phyloP scores from a whole-genome alignment of 2,888 invertebrate genomes.

The Mythimna impura region DNA sequence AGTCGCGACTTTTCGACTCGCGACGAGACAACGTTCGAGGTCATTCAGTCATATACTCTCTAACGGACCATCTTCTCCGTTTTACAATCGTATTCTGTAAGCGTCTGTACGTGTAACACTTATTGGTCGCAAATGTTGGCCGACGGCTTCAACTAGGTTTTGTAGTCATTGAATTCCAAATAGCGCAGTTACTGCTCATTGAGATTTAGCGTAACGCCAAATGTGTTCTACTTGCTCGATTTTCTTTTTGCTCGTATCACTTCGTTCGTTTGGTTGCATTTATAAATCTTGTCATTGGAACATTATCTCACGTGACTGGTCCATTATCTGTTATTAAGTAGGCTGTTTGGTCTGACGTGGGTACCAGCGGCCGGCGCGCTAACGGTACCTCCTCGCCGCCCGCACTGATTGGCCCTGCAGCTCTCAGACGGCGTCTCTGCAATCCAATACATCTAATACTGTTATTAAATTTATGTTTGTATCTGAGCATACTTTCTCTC shows the following conservation, averaged over 20 bases:
- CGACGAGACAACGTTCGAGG: conserved; percentile 74
- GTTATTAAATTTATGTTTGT: conserved; percentile 87
- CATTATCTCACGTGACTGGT: conserved; percentile 77
- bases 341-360: conserved; percentile 80
- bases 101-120: conserved; percentile 78
- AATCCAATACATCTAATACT: conserved; percentile 88
- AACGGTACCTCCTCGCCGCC: conserved; percentile 81
- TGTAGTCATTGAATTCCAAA: conserved; percentile 69
- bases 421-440: conserved; percentile 83
- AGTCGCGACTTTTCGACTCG: conserved; percentile 1
- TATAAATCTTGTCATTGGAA: conserved; percentile 64
- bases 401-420: conserved; percentile 83
- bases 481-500: conserved; percentile 85
- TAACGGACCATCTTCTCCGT: conserved; percentile 84
- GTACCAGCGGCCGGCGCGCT: conserved; percentile 74
- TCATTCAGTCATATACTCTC: conserved; percentile 76
- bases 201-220: conserved; percentile 64
- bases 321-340: conserved; percentile 82
- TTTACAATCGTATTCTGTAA: conserved; percentile 78
- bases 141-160: conserved; percentile 65
- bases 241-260: conserved; percentile 49
- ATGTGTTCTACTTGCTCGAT: conserved; percentile 58
- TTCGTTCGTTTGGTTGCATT: conserved; percentile 47
- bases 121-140: conserved; percentile 76
- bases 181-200: conserved; percentile 62